Conservation (phyloP, 2,797 vertebrate genomes). For the Coendou prehensilis region DNA sequence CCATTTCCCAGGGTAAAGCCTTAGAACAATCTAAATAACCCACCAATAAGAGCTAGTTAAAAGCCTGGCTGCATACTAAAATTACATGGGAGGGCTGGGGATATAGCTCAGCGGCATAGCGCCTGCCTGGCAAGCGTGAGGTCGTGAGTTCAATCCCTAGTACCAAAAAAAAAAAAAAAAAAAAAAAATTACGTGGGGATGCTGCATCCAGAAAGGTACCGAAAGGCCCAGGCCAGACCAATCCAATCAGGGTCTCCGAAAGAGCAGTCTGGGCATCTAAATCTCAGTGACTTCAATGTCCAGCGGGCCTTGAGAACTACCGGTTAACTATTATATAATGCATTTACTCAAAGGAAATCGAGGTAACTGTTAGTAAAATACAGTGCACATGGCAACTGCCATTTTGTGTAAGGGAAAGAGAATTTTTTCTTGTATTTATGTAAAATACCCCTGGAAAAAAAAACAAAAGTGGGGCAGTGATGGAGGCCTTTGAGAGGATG, state of each 20-base stretch:
- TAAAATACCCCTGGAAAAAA: conserved; percentile 5
- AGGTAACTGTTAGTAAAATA: not conserved
- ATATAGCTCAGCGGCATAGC: no score
- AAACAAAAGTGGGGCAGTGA: conserved; percentile 16
- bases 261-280: not conserved
- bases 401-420: not conserved
- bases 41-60: not conserved
- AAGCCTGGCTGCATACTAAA: not conserved
- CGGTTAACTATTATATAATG: not conserved
- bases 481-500: not conserved
- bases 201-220: not conserved
- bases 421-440: not conserved
- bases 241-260: not conserved
- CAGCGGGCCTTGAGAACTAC: not conserved
- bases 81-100: not conserved
- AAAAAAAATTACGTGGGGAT: no score
- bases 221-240: not conserved
- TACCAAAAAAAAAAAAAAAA: not conserved
- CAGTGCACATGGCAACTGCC: not conserved
- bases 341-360: conserved; percentile 10
- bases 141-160: no score
- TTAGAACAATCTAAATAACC: not conserved
- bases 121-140: no score
- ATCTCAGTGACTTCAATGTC: not conserved
- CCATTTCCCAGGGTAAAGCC: not conserved